Conservation (phyloP, 2,797 vertebrate genomes). For the Acestrorhynchus altus region DNA sequence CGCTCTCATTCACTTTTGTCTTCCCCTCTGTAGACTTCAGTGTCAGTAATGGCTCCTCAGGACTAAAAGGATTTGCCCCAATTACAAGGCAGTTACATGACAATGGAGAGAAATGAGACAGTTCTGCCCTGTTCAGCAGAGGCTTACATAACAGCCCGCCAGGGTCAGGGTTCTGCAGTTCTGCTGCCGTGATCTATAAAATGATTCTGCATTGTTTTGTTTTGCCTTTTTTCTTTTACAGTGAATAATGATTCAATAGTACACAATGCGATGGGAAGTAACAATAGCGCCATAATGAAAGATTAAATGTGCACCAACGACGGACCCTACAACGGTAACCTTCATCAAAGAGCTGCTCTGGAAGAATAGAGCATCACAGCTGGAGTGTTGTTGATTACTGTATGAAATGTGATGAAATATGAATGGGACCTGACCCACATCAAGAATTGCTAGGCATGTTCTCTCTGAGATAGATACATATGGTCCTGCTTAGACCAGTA, state of each 20-base stretch:
- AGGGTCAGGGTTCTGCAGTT: constrained; percentile 21
- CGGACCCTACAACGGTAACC: not conserved
- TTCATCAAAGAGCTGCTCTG: constrained; percentile 12
- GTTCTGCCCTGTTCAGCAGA: constrained; percentile 32
- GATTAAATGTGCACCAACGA: constrained; percentile 21
- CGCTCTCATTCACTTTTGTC: constrained; percentile 43
- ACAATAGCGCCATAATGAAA: constrained; percentile 33
- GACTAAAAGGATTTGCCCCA: constrained; percentile 63
- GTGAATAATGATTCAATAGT: constrained; percentile 36
- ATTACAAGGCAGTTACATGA: constrained; percentile 47
- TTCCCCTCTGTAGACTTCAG: constrained; percentile 59
- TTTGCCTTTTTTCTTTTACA: not conserved
- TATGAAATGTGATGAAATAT: not conserved
- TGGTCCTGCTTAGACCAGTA: not conserved
- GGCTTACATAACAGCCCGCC: constrained; percentile 36
- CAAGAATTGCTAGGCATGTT: not conserved
- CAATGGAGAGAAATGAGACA: constrained; percentile 44
- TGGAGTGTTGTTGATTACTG: not conserved
- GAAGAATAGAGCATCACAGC: not conserved
- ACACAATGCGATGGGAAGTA: constrained; percentile 22
- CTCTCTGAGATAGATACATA: not conserved
- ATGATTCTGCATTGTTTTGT: constrained; percentile 12
- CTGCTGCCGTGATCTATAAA: constrained; percentile 22
- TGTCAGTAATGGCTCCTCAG: constrained; percentile 60
- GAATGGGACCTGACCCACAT: not conserved